phyloP scores from a whole-genome alignment of 2,113 vertebrate genomes.

The Hippolais icterina region DNA sequence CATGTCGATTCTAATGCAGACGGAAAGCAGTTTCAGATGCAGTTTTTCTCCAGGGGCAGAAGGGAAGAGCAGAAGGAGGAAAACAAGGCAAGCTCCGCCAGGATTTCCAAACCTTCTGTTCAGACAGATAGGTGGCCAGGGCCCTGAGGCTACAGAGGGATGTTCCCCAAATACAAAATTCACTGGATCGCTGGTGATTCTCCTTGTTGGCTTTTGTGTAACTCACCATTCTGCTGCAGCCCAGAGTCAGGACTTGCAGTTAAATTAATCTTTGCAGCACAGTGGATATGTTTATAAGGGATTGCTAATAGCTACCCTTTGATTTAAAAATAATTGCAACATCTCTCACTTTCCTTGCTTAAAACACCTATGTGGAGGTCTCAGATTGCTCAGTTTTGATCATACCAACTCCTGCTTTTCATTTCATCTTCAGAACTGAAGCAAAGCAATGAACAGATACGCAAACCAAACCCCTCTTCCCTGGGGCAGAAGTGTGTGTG shows the following conservation, averaged over 20 bases:
- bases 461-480: not conserved
- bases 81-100: not conserved
- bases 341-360: not conserved
- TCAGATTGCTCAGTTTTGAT: not conserved
- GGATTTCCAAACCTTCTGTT: not conserved
- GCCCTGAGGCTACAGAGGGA: not conserved
- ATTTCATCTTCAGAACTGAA: not conserved
- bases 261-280: not conserved
- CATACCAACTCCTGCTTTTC: not conserved
- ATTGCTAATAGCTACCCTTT: not conserved
- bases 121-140: not conserved
- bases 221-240: not conserved
- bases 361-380: not conserved
- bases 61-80: not conserved
- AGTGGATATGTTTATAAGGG: not conserved
- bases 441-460: not conserved
- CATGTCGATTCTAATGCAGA: slow-evolving; percentile 34
- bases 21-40: slow-evolving; percentile 20
- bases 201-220: not conserved
- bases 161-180: not conserved
- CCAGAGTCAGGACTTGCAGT: not conserved
- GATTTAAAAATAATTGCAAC: not conserved
- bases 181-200: not conserved
- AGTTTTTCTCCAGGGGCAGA: slow-evolving; percentile 15
- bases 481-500: rapidly evolving